A percentile compares a stretch with the other conserved stretches of the same genome.
These are phyloP conservation scores for Cyprinus carpio DNA, from an alignment of 2,113 vertebrate species.

Conservation along the genomic window DNA sequence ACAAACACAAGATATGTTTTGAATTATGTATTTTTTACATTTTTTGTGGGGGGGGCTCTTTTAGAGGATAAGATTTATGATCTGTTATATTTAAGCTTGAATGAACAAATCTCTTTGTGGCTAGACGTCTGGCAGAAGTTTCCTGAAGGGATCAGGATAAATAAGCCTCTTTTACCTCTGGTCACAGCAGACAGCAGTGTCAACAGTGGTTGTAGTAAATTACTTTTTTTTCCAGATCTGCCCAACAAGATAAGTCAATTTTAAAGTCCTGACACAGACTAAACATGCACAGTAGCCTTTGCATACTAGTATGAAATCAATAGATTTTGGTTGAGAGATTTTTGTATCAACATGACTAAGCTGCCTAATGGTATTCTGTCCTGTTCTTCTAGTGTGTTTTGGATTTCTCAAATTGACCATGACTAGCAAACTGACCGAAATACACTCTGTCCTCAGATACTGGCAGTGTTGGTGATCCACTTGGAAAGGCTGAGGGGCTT, in stretches of 20 bases:
- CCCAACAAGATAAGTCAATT: slow-evolving; percentile 8
- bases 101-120: slow-evolving; percentile 6
- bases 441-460: slow-evolving; percentile 54
- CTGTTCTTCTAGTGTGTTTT: neutral
- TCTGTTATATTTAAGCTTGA: slow-evolving; percentile 23
- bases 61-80: neutral
- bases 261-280: slow-evolving; percentile 23
- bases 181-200: slow-evolving; percentile 45
- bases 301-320: neutral
- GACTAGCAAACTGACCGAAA: neutral
- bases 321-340: neutral
- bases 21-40: neutral
- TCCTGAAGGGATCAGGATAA: slow-evolving; percentile 31
- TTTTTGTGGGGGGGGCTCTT: neutral
- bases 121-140: slow-evolving; percentile 9
- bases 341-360: neutral
- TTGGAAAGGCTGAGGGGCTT: slow-evolving; percentile 78
- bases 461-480: slow-evolving; percentile 78
- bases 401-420: neutral
- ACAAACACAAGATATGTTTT: too few species aligned
- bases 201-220: slow-evolving; percentile 36
- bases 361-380: neutral
- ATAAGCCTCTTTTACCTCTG: slow-evolving; percentile 47
- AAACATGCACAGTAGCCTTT: slow-evolving; percentile 24
- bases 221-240: neutral